Conservation (phyloP, 53 echinoderm and acorn worm species). For the Stichopus horrens region DNA sequence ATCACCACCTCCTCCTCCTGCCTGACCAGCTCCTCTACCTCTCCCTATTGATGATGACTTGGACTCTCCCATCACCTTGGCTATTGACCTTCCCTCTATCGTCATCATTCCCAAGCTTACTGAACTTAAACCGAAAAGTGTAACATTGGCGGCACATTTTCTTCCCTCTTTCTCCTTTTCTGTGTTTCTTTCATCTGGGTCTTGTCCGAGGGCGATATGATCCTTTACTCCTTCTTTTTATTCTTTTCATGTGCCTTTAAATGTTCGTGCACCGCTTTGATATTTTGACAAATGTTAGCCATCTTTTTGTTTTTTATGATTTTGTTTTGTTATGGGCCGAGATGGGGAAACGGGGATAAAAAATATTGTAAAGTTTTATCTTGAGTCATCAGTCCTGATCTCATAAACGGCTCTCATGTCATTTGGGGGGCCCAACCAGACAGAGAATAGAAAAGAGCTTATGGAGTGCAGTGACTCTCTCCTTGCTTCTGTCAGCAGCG, state of each 20-base stretch:
- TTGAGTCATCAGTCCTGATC: constrained; percentile 20
- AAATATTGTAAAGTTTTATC: constrained; percentile 45
- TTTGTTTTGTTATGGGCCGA: constrained; percentile 46
- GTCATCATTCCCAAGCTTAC: not conserved
- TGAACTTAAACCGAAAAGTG: constrained; percentile 8
- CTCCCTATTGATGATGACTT: constrained; percentile 27
- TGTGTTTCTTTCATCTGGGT: constrained; percentile 13
- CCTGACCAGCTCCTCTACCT: not conserved
- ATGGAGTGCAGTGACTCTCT: not conserved
- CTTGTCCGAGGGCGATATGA: constrained; percentile 47
- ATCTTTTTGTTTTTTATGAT: constrained; percentile 44
- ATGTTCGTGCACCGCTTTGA: constrained; percentile 9
- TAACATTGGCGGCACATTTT: not conserved
- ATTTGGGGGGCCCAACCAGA: constrained; percentile 18
- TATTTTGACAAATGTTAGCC: constrained; percentile 46
- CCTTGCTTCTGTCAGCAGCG: not conserved
- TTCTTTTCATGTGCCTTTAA: not conserved
- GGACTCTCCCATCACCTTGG: constrained; percentile 30
- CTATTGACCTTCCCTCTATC: constrained; percentile 31
- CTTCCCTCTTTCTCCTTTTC: not conserved
- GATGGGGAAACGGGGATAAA: constrained; percentile 33
- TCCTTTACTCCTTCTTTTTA: not conserved
- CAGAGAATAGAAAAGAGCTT: too few relatives aligned
- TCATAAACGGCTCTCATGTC: constrained; percentile 43
- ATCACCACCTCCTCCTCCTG: not conserved